Percentiles rank a stretch among this genome's conserved stretches.
Evolutionary conservation across 2,113 vertebrate species (phyloP).

Genomic region (Amphiprion percula): DNA sequence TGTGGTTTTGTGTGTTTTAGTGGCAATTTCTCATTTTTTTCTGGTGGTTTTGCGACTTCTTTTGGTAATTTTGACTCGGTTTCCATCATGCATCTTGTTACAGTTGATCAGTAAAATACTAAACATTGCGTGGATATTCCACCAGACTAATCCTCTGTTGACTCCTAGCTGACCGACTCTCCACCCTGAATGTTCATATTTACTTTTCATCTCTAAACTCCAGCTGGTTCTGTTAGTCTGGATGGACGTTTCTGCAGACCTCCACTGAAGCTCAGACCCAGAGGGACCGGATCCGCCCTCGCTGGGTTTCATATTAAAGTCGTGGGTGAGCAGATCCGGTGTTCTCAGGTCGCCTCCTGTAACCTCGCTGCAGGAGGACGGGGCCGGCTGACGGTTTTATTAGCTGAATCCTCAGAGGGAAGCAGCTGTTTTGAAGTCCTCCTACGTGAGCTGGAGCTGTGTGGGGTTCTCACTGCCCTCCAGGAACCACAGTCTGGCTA

Average conservation of each 20-base stretch:
- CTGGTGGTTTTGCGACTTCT: no score
- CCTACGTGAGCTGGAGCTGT: conserved; percentile 76
- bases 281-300: conserved; percentile 10
- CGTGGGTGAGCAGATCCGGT: neutral
- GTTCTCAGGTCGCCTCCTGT: conserved; percentile 45
- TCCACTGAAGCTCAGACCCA: neutral
- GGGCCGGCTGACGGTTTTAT: conserved; percentile 73
- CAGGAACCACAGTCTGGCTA: conserved; percentile 77
- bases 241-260: conserved; percentile 11
- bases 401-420: conserved; percentile 69
- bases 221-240: neutral
- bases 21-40: no score
- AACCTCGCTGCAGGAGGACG: conserved; percentile 52
- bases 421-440: conserved; percentile 75
- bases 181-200: no score
- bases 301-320: no score
- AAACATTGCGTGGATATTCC: no score
- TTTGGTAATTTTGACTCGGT: no score
- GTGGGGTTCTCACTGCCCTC: conserved; percentile 75
- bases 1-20: neutral
- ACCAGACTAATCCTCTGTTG: no score
- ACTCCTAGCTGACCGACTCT: no score
- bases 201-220: no score
- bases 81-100: no score
- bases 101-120: no score